Evolutionary conservation across 2,797 vertebrate genomes (phyloP), one percentile per base, ranked within the genome.

Genomic region (Myotis daubentonii): DNA sequence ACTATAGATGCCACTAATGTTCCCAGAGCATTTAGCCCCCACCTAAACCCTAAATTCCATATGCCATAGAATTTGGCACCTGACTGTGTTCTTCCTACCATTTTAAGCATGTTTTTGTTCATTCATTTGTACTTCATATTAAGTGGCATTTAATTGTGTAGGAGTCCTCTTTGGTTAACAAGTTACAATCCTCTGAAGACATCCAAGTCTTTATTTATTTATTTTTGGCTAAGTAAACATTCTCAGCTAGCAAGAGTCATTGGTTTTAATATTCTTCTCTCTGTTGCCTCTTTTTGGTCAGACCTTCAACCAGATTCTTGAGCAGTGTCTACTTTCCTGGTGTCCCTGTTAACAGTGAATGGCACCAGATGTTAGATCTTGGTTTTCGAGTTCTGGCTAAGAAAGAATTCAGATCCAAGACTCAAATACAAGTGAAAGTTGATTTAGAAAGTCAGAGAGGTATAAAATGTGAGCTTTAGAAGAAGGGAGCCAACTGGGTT

Each of bases 61-160:
- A 78, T 93, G 62, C 70, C 78, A 88, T 25, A 68, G 70, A 83
- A 94, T 81, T 84, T n/a, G n/a, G n/a, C 60, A 81, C 36, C 72
- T 93, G 68, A 65, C 70, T 94, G 60, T 91, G 53, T 91, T 84
- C 84, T 44, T 95, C 68, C 22, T 9, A 89, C 41, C 68, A 81
- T 70, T 78, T 88, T 68, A 85, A 53, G 6, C 55, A 65, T 71
- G 71, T 57, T 33, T n/a, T 8, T 23, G 5, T 49, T 92, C 53
- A 57, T 78, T 96, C 92, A 82, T 83, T 87, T 93, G 70, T 74
- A n/a, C 25, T 93, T 84, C 25, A 71, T 89, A 91, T 38, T 53
- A 79, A 76, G 44, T 47, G 62, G 10, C 36, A 91, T 89, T 96
- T 95, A 90, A 22, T 78, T 84, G 33, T 88, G 28, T 94, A 25